These are phyloP conservation scores for Regulus satrapa DNA, from an alignment of 2,113 vertebrate genomes.

Conservation along the genomic window DNA sequence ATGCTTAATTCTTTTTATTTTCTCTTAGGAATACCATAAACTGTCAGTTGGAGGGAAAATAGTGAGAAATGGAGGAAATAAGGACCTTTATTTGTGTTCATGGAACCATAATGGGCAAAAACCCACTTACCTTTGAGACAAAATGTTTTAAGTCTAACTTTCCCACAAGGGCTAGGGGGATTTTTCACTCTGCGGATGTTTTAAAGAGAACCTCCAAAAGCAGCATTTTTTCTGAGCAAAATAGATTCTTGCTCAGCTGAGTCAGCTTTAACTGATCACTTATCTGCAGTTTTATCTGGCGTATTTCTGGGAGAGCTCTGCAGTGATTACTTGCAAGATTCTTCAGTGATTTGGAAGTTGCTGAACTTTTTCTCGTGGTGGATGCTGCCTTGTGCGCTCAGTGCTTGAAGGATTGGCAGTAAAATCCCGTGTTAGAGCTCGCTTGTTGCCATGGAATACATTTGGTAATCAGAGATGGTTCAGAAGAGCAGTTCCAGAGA, in stretches of 20 bases:
- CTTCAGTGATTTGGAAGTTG: neutral
- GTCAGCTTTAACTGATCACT: neutral
- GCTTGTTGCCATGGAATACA: neutral
- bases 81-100: neutral
- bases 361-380: rapidly evolving
- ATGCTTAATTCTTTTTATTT: neutral
- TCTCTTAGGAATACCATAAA: neutral
- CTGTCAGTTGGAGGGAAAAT: neutral
- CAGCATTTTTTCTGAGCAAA: neutral
- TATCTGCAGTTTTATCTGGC: neutral
- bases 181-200: neutral
- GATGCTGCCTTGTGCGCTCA: neutral
- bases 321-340: neutral
- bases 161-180: neutral
- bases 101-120: neutral
- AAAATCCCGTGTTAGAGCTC: neutral
- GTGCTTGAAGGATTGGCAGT: neutral
- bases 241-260: neutral
- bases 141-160: neutral
- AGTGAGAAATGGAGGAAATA: neutral
- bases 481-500: neutral
- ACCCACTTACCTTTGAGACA: neutral
- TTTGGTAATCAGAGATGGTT: neutral
- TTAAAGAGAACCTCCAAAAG: neutral
- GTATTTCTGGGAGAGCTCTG: neutral